Evolutionary conservation across 1,140 invertebrate genomes (phyloP).

Genomic region (Dermatophagoides farinae): DNA sequence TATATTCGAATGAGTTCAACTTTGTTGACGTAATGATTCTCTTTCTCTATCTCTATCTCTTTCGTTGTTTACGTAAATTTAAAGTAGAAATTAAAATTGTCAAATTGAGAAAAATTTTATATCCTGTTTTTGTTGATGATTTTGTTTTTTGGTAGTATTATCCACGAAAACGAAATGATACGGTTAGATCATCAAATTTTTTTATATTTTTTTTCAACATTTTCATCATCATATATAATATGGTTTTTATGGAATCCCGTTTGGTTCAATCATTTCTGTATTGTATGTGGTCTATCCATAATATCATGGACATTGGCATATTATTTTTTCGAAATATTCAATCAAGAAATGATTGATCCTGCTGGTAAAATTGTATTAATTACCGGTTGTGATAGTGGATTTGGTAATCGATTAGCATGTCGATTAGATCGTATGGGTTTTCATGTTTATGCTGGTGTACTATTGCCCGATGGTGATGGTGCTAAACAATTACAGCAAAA

Average conservation of each 20-base stretch:
- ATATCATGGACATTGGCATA: neutral
- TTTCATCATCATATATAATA: no score
- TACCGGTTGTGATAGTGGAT: constrained; percentile 22
- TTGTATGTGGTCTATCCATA: neutral
- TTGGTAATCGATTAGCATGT: constrained; percentile 28
- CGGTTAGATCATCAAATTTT: no score
- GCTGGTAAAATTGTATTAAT: neutral
- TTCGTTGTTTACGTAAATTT: no score
- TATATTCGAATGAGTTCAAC: no score
- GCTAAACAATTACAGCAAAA: constrained; percentile 18
- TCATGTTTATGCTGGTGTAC: constrained; percentile 31
- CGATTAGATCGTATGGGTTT: constrained; percentile 27
- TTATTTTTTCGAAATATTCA: neutral
- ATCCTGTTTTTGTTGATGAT: no score
- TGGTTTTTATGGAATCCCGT: neutral
- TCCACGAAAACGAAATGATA: no score
- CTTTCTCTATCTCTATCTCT: no score
- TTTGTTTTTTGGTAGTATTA: no score
- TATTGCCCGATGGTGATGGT: constrained; percentile 24
- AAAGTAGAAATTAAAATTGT: no score
- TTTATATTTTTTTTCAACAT: no score
- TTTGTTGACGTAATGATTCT: no score
- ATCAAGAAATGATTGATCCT: neutral
- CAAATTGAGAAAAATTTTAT: no score
- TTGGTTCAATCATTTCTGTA: neutral